Percentiles rank a stretch among this genome's conserved stretches.
Evolutionary conservation across 2,113 vertebrate species (phyloP).

Genomic region (Neogale vison): DNA sequence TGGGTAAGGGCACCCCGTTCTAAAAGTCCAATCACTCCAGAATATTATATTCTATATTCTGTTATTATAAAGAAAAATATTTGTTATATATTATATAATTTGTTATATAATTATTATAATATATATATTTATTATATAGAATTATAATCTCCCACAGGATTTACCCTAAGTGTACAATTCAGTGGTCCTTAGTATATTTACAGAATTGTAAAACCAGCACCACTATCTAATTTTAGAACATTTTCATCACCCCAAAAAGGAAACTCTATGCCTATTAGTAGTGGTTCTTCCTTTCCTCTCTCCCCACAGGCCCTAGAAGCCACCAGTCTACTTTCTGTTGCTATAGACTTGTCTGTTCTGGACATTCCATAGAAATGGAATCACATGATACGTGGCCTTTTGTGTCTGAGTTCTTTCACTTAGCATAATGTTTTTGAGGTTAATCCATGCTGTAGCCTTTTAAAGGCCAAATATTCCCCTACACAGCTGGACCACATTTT

Average conservation of each 20-base stretch:
- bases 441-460: neutral
- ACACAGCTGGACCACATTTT: neutral
- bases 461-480: neutral
- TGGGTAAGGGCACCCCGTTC: neutral
- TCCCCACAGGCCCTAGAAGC: neutral
- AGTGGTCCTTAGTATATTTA: conserved; percentile 21
- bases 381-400: neutral
- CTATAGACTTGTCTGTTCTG: neutral
- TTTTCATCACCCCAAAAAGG: neutral
- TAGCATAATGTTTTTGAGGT: neutral
- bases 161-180: neutral
- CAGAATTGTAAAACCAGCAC: neutral
- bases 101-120: neutral
- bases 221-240: conserved; percentile 19
- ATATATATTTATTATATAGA: neutral
- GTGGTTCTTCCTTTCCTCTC: neutral
- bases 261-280: neutral
- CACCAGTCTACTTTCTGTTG: neutral
- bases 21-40: neutral
- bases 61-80: neutral
- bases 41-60: neutral
- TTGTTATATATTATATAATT: neutral
- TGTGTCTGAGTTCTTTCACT: neutral
- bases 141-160: neutral
- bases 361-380: neutral